phyloP scores from a whole-genome alignment of 2,113 vertebrate genomes.

The Micronisus gabar region DNA sequence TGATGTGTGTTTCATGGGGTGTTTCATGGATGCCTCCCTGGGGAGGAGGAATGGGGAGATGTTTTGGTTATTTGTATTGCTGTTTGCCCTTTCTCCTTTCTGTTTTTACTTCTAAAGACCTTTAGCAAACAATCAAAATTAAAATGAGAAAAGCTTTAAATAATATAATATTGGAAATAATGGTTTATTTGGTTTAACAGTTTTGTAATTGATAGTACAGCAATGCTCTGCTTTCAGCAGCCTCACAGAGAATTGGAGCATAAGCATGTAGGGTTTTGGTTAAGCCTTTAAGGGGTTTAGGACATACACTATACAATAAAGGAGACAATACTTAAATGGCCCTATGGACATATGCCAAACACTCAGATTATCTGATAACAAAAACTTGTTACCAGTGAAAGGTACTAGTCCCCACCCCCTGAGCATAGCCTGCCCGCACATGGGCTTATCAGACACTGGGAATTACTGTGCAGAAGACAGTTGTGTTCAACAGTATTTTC shows the following conservation, averaged over 20 bases:
- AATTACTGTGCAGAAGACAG: not conserved
- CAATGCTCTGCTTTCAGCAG: not conserved
- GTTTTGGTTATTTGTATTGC: not conserved
- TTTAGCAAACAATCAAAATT: not conserved
- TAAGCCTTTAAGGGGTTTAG: not conserved
- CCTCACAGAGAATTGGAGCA: not conserved
- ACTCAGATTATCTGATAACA: not conserved
- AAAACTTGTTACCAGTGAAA: not conserved
- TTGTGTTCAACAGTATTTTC: not conserved
- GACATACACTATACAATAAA: not conserved
- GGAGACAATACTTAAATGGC: not conserved
- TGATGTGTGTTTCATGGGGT: not conserved
- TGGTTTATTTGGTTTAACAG: not conserved
- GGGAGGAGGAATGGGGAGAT: not conserved
- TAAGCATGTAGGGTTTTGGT: not conserved
- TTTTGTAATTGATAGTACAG: not conserved
- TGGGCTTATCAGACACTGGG: not conserved
- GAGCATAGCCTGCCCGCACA: accelerated
- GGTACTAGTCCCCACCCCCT: not conserved
- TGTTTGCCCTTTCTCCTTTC: not conserved
- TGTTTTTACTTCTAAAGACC: not conserved
- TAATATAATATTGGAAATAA: not conserved
- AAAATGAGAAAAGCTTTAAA: not conserved
- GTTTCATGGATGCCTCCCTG: not conserved
- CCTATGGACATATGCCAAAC: not conserved